Conservation (phyloP, 2,888 invertebrate species). For the Cantharis rustica region DNA sequence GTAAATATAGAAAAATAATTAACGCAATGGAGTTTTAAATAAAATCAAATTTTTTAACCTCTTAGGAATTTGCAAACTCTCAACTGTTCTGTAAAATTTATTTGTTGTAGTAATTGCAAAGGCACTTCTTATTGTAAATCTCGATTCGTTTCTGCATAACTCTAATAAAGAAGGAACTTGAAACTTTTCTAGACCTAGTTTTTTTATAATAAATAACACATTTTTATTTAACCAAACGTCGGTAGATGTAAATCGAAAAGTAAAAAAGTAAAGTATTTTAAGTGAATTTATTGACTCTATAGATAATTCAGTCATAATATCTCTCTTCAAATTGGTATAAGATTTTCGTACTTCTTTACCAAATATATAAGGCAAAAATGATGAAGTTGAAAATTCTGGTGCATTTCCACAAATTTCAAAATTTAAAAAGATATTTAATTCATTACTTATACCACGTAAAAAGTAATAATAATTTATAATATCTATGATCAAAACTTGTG, state of each 20-base stretch:
- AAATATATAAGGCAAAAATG: conserved; percentile 7
- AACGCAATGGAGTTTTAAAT: conserved; percentile 39
- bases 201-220: too few species aligned
- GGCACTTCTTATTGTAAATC: conserved; percentile 34
- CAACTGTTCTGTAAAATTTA: conserved; percentile 36
- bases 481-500: conserved; percentile 5
- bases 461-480: neutral
- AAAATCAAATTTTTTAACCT: conserved; percentile 39
- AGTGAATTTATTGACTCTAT: too few species aligned
- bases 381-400: neutral
- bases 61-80: conserved; percentile 33
- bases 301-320: too few species aligned
- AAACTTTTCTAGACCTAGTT: neutral
- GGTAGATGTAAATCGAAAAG: neutral
- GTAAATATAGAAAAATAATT: neutral
- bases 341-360: neutral
- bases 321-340: too few species aligned
- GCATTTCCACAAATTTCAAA: too few species aligned
- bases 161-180: conserved; percentile 41
- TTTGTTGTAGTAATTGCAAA: conserved; percentile 30
- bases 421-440: too few species aligned
- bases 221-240: neutral
- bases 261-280: neutral
- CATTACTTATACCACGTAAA: too few species aligned
- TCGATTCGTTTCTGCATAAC: conserved; percentile 38